Evolutionary conservation across 2,113 vertebrate genomes (phyloP).

Genomic region (Coptodon bakossiorum): DNA sequence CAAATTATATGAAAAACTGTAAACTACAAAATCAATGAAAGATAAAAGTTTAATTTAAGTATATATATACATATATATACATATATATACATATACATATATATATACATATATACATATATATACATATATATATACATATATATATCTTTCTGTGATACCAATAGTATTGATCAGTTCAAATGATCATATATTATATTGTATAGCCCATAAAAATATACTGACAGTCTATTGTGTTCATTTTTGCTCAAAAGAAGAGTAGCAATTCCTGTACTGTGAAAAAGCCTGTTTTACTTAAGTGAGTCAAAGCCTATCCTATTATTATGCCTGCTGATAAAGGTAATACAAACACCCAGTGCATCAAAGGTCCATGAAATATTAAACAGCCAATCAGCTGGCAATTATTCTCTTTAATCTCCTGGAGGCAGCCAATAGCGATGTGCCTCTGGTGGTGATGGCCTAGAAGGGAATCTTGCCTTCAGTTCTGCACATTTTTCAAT

Average conservation of each 20-base stretch:
- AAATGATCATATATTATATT: not conserved
- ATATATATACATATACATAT: too few relatives aligned
- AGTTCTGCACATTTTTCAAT: conserved; percentile 49
- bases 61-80: too few relatives aligned
- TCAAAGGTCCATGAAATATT: conserved; percentile 74
- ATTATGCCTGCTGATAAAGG: conserved; percentile 64
- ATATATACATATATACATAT: fast-evolving
- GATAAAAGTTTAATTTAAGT: too few relatives aligned
- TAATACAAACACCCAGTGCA: conserved; percentile 62
- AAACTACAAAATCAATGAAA: too few relatives aligned
- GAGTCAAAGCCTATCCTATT: conserved; percentile 61
- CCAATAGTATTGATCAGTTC: not conserved
- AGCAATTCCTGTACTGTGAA: conserved; percentile 19
- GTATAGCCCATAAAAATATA: not conserved
- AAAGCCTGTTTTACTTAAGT: conserved; percentile 48
- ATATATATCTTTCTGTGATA: not conserved
- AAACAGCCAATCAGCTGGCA: conserved; percentile 77
- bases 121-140: fast-evolving
- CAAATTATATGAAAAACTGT: not conserved
- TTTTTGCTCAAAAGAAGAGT: not conserved
- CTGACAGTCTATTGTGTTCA: not conserved
- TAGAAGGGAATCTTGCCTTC: conserved; percentile 54
- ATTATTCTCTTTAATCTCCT: conserved; percentile 79
- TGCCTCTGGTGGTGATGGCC: conserved; percentile 62
- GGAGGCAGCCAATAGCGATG: conserved; percentile 74